Evolutionary conservation across 1,140 invertebrate species (phyloP), one percentile per base, ranked within the genome.

Genomic region (Lordiphosa mommai): DNA sequence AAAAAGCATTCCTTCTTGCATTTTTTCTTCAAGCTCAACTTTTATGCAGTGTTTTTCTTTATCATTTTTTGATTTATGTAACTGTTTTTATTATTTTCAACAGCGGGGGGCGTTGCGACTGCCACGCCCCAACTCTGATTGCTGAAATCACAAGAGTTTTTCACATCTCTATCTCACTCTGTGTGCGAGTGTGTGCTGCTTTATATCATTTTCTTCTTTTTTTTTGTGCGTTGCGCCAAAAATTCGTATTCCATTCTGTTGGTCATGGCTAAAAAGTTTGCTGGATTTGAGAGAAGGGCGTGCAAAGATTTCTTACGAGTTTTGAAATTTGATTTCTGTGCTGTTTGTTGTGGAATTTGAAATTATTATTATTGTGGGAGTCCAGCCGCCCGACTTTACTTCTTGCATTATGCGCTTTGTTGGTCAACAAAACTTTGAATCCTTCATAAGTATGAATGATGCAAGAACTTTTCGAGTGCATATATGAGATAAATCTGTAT

Each of bases 1-100:
- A 37, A 37, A 37, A 43, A 47, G 13, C 57, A 56, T 50, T 49
- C 52, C 43, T 56, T 47, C 58, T 60, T 57, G 20, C 63, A 60
- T 63, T 74, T 70, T 68, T 61, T 37, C 13, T 30, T 50, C 36
- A 50, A 41, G 49, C 49, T 61, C 61, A 69, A 79, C 68, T 79
- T 79, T 79, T 79, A 65, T 79, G 73, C 67, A 77, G 56, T 79
- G 58, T 63, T 82, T 74, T 71, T 64, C 67, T 70, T 84, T 84
- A 82, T 85, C 72, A 84, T 77, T 84, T 84, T 84, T 72, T 84
- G 77, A 84, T 84, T 85, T 84, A 84, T 84, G 77, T 69, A 84
- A 84, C 77, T 84, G 77, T 84, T 84, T 84, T 84, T 84, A 77
- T 84, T 84, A 84, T 84, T 84, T 82, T 84, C 79, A 76, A n/a